phyloP scores from a whole-genome alignment of 2,888 invertebrate species.

The Eristalis tenax region DNA sequence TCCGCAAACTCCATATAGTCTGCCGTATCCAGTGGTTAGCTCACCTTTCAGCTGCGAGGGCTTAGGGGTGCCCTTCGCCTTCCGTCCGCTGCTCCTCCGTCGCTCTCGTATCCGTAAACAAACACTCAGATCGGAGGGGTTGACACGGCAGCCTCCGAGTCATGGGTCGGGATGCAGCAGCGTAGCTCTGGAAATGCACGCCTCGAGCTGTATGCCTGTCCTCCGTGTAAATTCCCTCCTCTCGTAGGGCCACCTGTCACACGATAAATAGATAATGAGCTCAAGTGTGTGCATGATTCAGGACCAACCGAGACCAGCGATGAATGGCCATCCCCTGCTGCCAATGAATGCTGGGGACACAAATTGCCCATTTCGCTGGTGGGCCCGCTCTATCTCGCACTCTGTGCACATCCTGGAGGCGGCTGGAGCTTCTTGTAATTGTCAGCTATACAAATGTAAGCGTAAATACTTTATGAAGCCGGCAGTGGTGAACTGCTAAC shows the following conservation, averaged over 20 bases:
- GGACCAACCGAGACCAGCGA: background rate
- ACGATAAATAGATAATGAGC: slow-evolving; percentile 45
- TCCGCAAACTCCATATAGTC: background rate
- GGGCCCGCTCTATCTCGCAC: background rate
- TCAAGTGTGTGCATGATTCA: slow-evolving; percentile 26
- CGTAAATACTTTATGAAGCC: slow-evolving; percentile 39
- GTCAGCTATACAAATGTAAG: slow-evolving; percentile 11
- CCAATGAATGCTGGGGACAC: slow-evolving; percentile 19
- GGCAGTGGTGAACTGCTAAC: slow-evolving; percentile 13
- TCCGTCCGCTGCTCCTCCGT: background rate
- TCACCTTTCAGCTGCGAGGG: background rate
- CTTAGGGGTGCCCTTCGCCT: background rate
- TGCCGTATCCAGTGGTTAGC: background rate
- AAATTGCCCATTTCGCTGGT: slow-evolving; percentile 43
- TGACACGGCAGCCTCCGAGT: background rate
- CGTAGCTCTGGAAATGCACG: slow-evolving; percentile 1
- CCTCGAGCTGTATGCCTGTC: background rate
- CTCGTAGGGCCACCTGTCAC: slow-evolving; percentile 9
- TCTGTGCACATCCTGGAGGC: background rate
- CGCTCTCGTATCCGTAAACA: background rate
- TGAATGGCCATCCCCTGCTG: slow-evolving; percentile 7
- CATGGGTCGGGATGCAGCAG: background rate
- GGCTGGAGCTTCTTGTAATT: slow-evolving; percentile 8
- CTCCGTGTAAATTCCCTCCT: background rate
- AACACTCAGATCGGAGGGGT: background rate